Base-by-base conservation (phyloP, 2,113 vertebrate genomes). In the Sialia sialis region DNA sequence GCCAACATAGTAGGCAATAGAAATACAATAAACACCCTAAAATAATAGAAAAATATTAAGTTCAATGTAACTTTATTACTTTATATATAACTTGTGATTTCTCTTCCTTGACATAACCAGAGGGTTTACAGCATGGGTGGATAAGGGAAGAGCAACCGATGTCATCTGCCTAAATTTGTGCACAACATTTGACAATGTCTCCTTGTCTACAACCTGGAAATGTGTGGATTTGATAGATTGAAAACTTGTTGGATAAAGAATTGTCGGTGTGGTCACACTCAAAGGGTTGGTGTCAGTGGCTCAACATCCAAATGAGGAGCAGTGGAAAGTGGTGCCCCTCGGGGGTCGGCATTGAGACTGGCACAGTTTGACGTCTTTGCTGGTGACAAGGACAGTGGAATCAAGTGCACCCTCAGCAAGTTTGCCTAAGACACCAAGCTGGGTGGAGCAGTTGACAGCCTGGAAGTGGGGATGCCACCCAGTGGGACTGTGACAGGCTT, bases 121-220 rank as follows among this genome's bases (percentile, higher is more conserved):
- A 62, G 16, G 14, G 2, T 9, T 84, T 63, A 90, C 0, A 0
- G 32, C 0, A 0, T 44, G 58, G 9, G 13, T 66, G 36, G 22
- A 19, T 43, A 63, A 64, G 14, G 43, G 27, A 70, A 64, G 22
- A 56, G 11, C 13, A 70, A 39, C 9, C 0, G 3, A 44, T 0
- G 0, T 21, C 7, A 56, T 44, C 23, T 30, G 26, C 25, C 20
- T 30, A 13, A 43, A 58, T 39, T 64, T 59, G 20, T 66, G 20
- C 39, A 66, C 52, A 51, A 32, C 8, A 21, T 44, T 70, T 58
- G 43, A 39, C 11, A 64, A 12, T 16, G 13, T 21, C 52, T 81
- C n/a, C 20, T 44, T 39, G 36, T 39, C 16, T 58, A 29, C 36
- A 34, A 72, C 64, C 7, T 52, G 23, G 14, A 52, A 49, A 66